Conservation (phyloP, 2,888 invertebrate genomes). For the Hydriomena furcata region DNA sequence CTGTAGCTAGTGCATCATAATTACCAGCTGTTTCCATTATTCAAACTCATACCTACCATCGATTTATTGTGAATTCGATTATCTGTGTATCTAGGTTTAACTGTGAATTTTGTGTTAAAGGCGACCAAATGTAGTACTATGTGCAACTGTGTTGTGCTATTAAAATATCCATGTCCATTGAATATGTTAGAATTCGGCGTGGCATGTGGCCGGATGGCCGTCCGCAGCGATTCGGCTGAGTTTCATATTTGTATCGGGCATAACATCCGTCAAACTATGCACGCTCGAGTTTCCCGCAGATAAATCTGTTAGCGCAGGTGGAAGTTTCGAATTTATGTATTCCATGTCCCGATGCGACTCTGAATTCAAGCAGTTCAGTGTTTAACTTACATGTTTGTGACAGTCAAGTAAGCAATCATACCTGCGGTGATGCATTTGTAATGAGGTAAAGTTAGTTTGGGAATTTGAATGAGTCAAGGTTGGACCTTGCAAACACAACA, state of each 20-base stretch:
- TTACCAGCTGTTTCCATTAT: too few relatives aligned
- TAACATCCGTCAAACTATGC: conserved; percentile 38
- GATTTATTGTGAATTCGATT: too few relatives aligned
- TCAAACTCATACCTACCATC: too few relatives aligned
- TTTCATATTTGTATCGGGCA: conserved; percentile 43
- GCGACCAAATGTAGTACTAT: too few relatives aligned
- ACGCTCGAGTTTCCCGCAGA: conserved; percentile 32
- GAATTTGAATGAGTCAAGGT: background rate
- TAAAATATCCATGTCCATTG: conserved; percentile 12
- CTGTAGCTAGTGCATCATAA: too few relatives aligned
- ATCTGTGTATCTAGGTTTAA: too few relatives aligned
- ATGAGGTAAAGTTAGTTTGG: conserved; percentile 2
- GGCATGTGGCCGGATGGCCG: conserved; percentile 17
- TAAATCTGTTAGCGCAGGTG: conserved; percentile 45
- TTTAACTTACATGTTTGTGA: conserved; percentile 30
- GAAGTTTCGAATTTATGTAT: conserved; percentile 38
- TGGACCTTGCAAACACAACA: too few relatives aligned
- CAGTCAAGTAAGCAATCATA: conserved; percentile 22
- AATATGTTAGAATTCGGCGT: conserved; percentile 13
- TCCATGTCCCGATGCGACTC: conserved; percentile 33
- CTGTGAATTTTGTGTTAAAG: too few relatives aligned
- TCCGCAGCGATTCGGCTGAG: conserved; percentile 29
- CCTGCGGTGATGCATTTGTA: conserved; percentile 3
- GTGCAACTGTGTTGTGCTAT: background rate
- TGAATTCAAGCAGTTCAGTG: conserved; percentile 30